A percentile compares a stretch with the other conserved stretches of the same genome.
These are phyloP conservation scores for Drosophila fulvimacula DNA, from an alignment of 2,888 invertebrate genomes.

Conservation along the genomic window DNA sequence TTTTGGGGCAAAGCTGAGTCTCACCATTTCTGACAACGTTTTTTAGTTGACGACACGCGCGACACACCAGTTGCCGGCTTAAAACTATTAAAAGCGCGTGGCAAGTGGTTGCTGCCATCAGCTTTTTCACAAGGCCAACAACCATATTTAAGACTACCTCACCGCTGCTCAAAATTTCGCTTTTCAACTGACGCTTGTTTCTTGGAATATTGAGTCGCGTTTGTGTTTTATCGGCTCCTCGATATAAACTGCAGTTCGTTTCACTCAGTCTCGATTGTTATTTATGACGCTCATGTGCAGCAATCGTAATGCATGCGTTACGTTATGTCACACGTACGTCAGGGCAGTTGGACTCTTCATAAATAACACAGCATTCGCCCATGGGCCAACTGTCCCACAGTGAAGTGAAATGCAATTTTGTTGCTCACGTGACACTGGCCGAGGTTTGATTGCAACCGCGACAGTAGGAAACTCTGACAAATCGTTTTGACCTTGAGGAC, in stretches of 20 bases:
- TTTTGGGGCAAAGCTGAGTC: slow-evolving; percentile 50
- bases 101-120: slow-evolving; percentile 36
- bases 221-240: slow-evolving; percentile 21
- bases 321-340: slow-evolving; percentile 53
- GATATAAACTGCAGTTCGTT: slow-evolving; percentile 36
- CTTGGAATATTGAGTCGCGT: slow-evolving; percentile 12
- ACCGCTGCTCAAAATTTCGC: not conserved
- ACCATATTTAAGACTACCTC: slow-evolving; percentile 10
- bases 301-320: slow-evolving; percentile 56
- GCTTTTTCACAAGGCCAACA: slow-evolving; percentile 18
- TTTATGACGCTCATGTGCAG: slow-evolving; percentile 65
- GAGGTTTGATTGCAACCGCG: slow-evolving; percentile 31
- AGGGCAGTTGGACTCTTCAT: slow-evolving; percentile 22
- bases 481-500: slow-evolving; percentile 46
- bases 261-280: slow-evolving; percentile 52
- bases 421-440: slow-evolving; percentile 32
- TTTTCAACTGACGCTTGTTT: not conserved
- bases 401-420: slow-evolving; percentile 36
- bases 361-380: slow-evolving; percentile 2
- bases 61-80: slow-evolving; percentile 45
- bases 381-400: slow-evolving; percentile 6
- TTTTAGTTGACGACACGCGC: slow-evolving; percentile 45
- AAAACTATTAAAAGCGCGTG: slow-evolving; percentile 61
- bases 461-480: slow-evolving; percentile 54
- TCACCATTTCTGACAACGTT: slow-evolving; percentile 39